Evolutionary conservation across 2,888 invertebrate genomes (phyloP), one percentile per base, ranked within the genome.

Genomic region (Acleris laterana): DNA sequence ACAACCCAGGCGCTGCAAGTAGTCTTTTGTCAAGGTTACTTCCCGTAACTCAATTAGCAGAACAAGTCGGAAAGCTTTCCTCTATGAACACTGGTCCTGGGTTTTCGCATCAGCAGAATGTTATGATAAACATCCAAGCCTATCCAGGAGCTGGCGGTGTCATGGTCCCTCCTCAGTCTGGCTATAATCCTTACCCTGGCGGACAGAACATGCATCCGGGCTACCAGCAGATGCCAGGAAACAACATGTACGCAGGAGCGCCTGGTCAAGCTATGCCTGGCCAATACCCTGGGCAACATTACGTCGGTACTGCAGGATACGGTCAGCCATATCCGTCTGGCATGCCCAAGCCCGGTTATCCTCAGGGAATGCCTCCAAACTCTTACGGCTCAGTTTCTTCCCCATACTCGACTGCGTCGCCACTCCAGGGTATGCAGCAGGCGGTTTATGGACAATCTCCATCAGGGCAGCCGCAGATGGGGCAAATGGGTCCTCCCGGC

Each of bases 111-210:
- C 95, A 95, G 75, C 95, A 95, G 77, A 95, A 95, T 76, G 95
- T 95, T 2, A 91, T 95, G 85, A 95, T 95, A 57, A 95, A 95
- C 73, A 95, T 95, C 38, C 95, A 95, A 76, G 94, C 94, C 56
- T 95, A 94, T 74, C 94, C 94, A 5, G 94, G 94, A 38, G 87
- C 82, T 3, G 88, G 90, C 32, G 93, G 93, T 16, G 86, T 87
- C 48, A 90, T 93, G 84, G 89, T 88, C 62, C 88, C 90, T 16
- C 89, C 89, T 2, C 93, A 90, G 22, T 82, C 90, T 28, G 49
- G 32, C 17, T 94, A 94, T 74, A 90, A 87, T 53, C 56, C 84
- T 3, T 92, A 90, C 69, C 82, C 82, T 11, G 76, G 86, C 19
- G 83, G 81, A 7, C 90, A 89, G 63, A 89, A 84, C 55, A 85